Percentiles rank a stretch among this genome's conserved stretches.
Conservation (phyloP, 1,140 invertebrate species). For the Drosophila cardini region DNA sequence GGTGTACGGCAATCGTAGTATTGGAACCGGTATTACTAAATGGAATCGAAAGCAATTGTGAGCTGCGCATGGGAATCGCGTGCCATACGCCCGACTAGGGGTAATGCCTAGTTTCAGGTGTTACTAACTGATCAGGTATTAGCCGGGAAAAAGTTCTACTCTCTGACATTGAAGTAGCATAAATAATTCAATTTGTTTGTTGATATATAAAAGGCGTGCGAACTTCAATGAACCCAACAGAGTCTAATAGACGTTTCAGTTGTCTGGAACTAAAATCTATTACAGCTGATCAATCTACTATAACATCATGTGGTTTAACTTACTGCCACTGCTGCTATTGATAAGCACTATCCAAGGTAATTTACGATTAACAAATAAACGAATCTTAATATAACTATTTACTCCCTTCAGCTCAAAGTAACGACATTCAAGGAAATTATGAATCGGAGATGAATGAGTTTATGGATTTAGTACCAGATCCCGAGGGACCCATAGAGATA, state of each 20-base stretch:
- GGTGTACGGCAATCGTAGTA: neutral
- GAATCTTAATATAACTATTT: neutral
- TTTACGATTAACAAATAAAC: neutral
- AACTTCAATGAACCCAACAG: constrained; percentile 40
- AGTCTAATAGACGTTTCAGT: constrained; percentile 52
- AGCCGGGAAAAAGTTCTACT: constrained; percentile 9
- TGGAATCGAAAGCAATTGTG: constrained; percentile 5
- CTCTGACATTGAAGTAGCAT: constrained; percentile 8
- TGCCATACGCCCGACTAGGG: neutral
- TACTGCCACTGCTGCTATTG: constrained; percentile 42
- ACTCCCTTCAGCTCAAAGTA: constrained; percentile 34
- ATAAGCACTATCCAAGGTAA: constrained; percentile 42
- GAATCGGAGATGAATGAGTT: constrained; percentile 63
- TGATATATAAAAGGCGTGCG: constrained; percentile 41
- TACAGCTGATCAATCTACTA: constrained; percentile 48
- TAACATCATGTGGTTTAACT: constrained; percentile 39
- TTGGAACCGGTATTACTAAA: constrained; percentile 18
- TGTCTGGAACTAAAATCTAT: constrained; percentile 17
- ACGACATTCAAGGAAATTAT: constrained; percentile 36
- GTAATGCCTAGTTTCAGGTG: neutral
- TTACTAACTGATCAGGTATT: constrained; percentile 11
- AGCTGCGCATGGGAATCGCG: constrained; percentile 20
- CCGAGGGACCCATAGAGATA: constrained; percentile 38
- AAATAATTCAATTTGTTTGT: constrained; percentile 5
- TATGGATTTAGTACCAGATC: constrained; percentile 50